Conservation (phyloP, 1,140 invertebrate species). For the Meteorus sp. region DNA sequence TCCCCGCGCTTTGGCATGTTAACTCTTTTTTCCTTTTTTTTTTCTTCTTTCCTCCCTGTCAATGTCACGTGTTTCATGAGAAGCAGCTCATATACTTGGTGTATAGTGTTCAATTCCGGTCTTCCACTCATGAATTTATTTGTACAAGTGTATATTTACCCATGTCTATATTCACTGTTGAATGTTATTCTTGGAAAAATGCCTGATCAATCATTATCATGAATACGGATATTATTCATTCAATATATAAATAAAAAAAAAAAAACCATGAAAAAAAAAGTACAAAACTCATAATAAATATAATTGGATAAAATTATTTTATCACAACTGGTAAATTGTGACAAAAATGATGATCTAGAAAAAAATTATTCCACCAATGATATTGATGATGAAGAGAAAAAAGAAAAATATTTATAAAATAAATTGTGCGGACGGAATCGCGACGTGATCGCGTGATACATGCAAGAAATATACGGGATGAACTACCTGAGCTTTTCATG, state of each 20-base stretch:
- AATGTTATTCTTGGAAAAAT: no score
- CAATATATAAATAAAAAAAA: no score
- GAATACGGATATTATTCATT: no score
- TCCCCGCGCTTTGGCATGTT: not conserved
- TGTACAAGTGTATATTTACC: no score
- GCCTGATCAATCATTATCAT: no score
- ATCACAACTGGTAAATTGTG: no score
- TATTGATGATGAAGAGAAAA: not conserved
- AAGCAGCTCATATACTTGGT: no score
- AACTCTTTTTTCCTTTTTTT: constrained; percentile 4
- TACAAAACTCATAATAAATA: no score
- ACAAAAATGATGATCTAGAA: not conserved
- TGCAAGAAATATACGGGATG: constrained; percentile 24
- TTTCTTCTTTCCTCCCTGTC: constrained; percentile 3
- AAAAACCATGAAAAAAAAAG: not conserved
- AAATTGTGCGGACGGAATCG: not conserved
- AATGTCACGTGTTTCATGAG: constrained; percentile 16
- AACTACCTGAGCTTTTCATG: constrained; percentile 27
- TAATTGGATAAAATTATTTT: no score
- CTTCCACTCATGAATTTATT: no score
- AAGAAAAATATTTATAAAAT: not conserved
- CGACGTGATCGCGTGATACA: constrained; percentile 27
- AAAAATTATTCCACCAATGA: not conserved
- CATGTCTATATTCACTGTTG: no score
- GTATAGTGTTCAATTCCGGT: no score